Evolutionary conservation across 2,113 vertebrate genomes (phyloP).

Genomic region (Chaetops frenatus): DNA sequence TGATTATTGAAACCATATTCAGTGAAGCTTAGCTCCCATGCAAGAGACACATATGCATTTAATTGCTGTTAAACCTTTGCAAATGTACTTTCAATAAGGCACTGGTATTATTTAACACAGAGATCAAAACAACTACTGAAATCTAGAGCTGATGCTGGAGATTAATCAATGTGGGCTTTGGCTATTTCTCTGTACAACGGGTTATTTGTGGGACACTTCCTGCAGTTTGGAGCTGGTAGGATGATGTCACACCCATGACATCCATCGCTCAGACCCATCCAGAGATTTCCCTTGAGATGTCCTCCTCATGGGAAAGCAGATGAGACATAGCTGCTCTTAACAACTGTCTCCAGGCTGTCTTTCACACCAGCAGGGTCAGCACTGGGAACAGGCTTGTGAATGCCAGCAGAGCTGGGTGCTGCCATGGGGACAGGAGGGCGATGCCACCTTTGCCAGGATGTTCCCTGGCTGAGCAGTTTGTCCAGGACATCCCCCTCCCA

Average conservation of each 20-base stretch:
- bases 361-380: not conserved
- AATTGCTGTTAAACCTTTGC: constrained; percentile 27
- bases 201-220: not conserved
- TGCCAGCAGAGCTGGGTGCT: rapidly evolving
- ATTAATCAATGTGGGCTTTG: not conserved
- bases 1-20: constrained; percentile 50
- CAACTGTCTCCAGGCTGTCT: not conserved
- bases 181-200: not conserved
- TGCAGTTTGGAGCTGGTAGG: not conserved
- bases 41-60: constrained; percentile 13
- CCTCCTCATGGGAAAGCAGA: not conserved
- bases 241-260: rapidly evolving
- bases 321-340: not conserved
- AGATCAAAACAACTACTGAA: constrained; percentile 31
- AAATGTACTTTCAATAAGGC: not conserved
- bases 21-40: constrained; percentile 6
- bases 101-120: not conserved
- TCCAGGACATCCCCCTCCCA: rapidly evolving
- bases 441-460: rapidly evolving
- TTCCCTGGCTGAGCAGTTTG: not conserved
- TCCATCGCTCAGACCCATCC: not conserved
- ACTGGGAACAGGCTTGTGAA: not conserved
- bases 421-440: not conserved
- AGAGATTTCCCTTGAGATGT: not conserved
- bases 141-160: not conserved